phyloP scores from a whole-genome alignment of 1,140 invertebrate genomes.

The Procambarus clarkii region DNA sequence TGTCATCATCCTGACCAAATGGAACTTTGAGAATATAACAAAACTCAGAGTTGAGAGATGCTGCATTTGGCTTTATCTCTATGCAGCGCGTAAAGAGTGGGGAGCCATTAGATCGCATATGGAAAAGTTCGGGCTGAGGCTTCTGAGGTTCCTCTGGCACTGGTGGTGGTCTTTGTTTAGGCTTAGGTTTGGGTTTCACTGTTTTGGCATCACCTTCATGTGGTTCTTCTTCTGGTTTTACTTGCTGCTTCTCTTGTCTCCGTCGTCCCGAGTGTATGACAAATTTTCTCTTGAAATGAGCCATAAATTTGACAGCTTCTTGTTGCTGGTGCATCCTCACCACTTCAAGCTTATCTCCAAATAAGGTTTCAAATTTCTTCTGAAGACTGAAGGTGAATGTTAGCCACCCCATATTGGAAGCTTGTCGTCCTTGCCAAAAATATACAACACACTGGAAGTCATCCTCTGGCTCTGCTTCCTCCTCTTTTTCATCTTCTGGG shows the following conservation, averaged over 20 bases:
- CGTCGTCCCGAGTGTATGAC: slow-evolving; percentile 94
- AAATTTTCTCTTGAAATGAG: slow-evolving; percentile 97
- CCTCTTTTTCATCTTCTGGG: slow-evolving; percentile 79
- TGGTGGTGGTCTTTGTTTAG: slow-evolving; percentile 78
- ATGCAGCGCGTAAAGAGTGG: slow-evolving; percentile 94
- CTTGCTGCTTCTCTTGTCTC: slow-evolving; percentile 57
- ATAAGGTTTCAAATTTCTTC: slow-evolving; percentile 97
- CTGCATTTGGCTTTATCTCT: slow-evolving; percentile 89
- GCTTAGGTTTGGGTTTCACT: slow-evolving; percentile 76
- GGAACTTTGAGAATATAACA: slow-evolving; percentile 98
- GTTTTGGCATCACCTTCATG: slow-evolving; percentile 12
- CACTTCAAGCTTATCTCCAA: slow-evolving; percentile 96
- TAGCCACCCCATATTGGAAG: slow-evolving; percentile 99
- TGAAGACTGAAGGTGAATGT: slow-evolving; percentile 99
- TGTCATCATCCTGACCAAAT: slow-evolving; percentile 91
- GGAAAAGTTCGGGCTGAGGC: slow-evolving; percentile 88
- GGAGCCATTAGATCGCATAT: slow-evolving; percentile 96
- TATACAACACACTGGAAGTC: slow-evolving; percentile 98
- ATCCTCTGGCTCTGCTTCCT: slow-evolving; percentile 84
- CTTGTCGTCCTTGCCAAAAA: slow-evolving; percentile 99
- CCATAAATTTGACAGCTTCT: slow-evolving; percentile 98
- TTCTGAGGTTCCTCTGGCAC: slow-evolving; percentile 71
- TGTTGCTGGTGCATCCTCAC: slow-evolving; percentile 98
- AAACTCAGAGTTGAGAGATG: slow-evolving; percentile 85
- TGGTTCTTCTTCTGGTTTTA: slow-evolving; percentile 34